Base-by-base conservation (phyloP, 2,797 vertebrate genomes). In the Rhinogobio ventralis region DNA sequence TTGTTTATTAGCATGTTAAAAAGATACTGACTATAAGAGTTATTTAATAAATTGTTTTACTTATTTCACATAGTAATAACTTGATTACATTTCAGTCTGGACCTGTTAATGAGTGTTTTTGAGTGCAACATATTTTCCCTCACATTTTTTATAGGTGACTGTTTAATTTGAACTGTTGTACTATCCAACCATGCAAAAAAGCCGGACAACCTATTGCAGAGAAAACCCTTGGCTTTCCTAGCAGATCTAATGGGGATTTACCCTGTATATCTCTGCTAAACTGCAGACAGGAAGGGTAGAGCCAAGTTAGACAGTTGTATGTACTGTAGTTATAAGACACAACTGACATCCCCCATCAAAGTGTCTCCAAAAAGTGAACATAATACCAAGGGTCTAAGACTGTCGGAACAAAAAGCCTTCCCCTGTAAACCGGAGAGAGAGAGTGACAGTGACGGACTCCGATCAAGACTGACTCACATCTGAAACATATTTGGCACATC, bases 401-500 rank as follows among this genome's bases (percentile, higher is more conserved):
- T 87, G 89, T 88, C 83, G 45, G 77, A 86, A 73, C 64, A 42
- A 87, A 79, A 88, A 57, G 60, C 78, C 79, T 87, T 84, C 79
- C 79, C 45, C 81, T 83, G 66, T 76, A 79, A 82, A 75, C 73
- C 42, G 17, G n/a, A 42, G 39, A 53, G 72, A 77, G 69, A 66
- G 79, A 83, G 84, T 85, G 90, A 85, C 82, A 78, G 66, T 72
- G 90, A 86, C 78, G 10, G 80, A 88, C 71, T 49, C 55, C 28
- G 67, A 81, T 89, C 84, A 71, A 53, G 62, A 68, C 46, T 62
- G 23, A 30, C 69, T 80, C 68, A 74, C 89, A 91, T 91, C 89
- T 91, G 90, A 91, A 90, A 88, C 51, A 9, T 79, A 90, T 90
- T 90, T 90, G 80, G 83, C 46, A 69, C 87, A 86, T 87, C 86